These are phyloP conservation scores for Tonatia bakeri DNA, from an alignment of 2,113 vertebrate species.

Conservation along the genomic window DNA sequence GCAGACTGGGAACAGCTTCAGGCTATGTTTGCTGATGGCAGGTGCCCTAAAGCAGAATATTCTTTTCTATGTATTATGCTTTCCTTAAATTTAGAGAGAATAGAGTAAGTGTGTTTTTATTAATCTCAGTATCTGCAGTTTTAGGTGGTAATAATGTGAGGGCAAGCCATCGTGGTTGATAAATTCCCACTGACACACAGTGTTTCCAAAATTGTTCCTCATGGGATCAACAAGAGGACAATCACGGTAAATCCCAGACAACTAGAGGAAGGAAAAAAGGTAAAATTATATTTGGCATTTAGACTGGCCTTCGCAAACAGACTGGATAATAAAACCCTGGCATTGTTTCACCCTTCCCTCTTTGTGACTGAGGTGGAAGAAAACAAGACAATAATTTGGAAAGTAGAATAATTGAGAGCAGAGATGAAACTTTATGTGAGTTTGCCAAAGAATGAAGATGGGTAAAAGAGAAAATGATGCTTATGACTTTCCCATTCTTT, in stretches of 20 bases:
- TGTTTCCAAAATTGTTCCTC: neutral
- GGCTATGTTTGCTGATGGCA: neutral
- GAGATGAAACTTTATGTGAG: neutral
- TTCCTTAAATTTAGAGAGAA: constrained; percentile 12
- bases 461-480: constrained; percentile 8
- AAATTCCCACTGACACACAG: neutral
- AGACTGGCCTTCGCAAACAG: neutral
- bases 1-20: neutral
- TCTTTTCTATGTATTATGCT: neutral
- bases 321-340: neutral
- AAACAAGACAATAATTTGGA: neutral
- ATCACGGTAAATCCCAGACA: neutral
- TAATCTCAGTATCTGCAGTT: neutral
- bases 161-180: neutral
- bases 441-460: neutral
- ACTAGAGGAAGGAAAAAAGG: neutral
- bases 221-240: neutral
- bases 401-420: neutral
- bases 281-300: neutral
- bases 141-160: neutral
- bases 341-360: neutral
- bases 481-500: neutral
- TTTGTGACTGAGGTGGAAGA: neutral
- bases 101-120: neutral
- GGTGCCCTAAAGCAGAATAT: neutral